Evolutionary conservation across 2,797 vertebrate species (phyloP), one percentile per base, ranked within the genome.

Genomic region (Crenuchus spilurus): DNA sequence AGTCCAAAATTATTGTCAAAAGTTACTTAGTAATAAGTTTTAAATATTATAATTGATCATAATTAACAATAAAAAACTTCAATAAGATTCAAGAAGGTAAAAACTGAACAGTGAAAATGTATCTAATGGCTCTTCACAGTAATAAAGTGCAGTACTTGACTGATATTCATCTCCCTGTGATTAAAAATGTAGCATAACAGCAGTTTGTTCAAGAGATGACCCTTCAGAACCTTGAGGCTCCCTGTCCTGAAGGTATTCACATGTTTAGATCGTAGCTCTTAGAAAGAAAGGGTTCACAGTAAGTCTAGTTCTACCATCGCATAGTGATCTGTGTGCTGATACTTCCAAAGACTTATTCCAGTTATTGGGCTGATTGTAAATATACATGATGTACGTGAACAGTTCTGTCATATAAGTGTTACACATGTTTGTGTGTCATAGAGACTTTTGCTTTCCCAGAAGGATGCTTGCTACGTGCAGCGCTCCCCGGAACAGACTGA

Each of bases 361-460:
- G 30, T 33, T 33, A n/a, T n/a, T n/a, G n/a, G n/a, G n/a, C n/a
- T n/a, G 41, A 54, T 28, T 63, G 30, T 57, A 31, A 24, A 66
- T 41, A 46, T 84, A 79, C 39, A 80, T 78, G n/a, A n/a, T n/a
- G n/a, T n/a, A n/a, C n/a, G n/a, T n/a, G n/a, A 2, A 20, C 24
- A 26, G 46, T 48, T 49, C 26, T 30, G 13, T 35, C 7, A 16
- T 20, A 26, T 10, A 1, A 13, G 22, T 37, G 6, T 1, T 61
- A 30, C 16, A 48, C 9, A 18, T 39, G 18, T 63, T 30, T 66
- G 37, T 33, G 35, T 46, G 22, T 96, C 92, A 96, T 83, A 90
- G 85, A 70, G 87, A 92, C 92, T 93, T 96, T 90, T 91, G 91
- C 89, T 95, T 96, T 75, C 92, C 93, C 86, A 95, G 88, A 87